A percentile compares a stretch with the other conserved stretches of the same genome.
These are phyloP conservation scores for Cheilosia vernalis DNA, from an alignment of 2,888 invertebrate species.

Conservation along the genomic window DNA sequence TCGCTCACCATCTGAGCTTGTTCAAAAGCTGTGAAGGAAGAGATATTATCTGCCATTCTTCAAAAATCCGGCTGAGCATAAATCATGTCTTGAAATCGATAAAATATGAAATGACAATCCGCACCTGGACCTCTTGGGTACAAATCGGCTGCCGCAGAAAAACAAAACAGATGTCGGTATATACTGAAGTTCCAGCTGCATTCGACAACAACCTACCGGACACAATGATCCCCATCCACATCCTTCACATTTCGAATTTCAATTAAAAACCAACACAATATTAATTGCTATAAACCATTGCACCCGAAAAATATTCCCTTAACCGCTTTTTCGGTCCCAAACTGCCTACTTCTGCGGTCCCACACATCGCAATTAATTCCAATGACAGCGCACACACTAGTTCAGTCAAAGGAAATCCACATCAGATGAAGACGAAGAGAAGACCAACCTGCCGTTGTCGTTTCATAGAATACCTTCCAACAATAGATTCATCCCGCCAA, in stretches of 20 bases:
- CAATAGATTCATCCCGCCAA: constrained; percentile 52
- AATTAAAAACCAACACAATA: constrained; percentile 38
- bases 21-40: too few relatives aligned
- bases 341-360: constrained; percentile 45
- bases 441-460: constrained; percentile 19
- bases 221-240: background rate
- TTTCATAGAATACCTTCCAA: background rate
- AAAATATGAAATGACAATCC: too few relatives aligned
- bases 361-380: constrained; percentile 61
- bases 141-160: too few relatives aligned
- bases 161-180: too few relatives aligned
- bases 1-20: too few relatives aligned
- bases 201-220: too few relatives aligned
- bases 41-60: too few relatives aligned
- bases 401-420: constrained; percentile 1
- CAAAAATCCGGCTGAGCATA: too few relatives aligned
- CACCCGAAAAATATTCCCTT: constrained; percentile 51
- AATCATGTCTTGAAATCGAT: too few relatives aligned
- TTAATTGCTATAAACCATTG: constrained; percentile 56
- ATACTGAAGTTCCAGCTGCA: too few relatives aligned
- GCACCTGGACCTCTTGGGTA: too few relatives aligned
- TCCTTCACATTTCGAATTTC: constrained; percentile 6
- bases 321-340: constrained; percentile 52
- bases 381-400: constrained; percentile 43
- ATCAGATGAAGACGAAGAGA: background rate